Evolutionary conservation across 1,140 invertebrate species (phyloP), one percentile per base, ranked within the genome.

Genomic region (Nylanderia fulva): DNA sequence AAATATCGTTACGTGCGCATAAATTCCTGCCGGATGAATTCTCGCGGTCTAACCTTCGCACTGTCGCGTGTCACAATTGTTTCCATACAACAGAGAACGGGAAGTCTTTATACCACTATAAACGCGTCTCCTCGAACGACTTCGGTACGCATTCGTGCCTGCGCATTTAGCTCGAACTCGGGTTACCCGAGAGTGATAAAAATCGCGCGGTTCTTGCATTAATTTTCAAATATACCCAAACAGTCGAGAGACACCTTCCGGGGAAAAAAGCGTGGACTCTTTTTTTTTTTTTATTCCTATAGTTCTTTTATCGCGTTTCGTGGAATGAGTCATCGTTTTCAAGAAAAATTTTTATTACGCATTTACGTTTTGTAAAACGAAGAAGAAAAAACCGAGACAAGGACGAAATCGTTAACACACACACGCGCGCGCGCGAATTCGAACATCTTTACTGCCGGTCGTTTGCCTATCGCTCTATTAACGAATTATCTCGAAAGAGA

Each of bases 41-140:
- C 64, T 39, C 63, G 64, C 27, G 8, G 36, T 71, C 52, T 69
- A 80, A 80, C 77, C 77, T 71, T 80, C 64, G 64, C 36, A 58
- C 58, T 58, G 77, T 80, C 77, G 77, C 77, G 52, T 80, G 77
- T 80, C 77, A 56, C 77, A 56, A 80, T 80, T 80, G 77, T 80
- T 80, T 80, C 64, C 64, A 69, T 80, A 80, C 24, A 45, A n/a
- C n/a, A n/a, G n/a, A n/a, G 52, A 79, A 79, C 45, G 76, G 76
- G 77, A 80, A 80, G 77, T 80, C 64, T 80, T 80, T 27, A 21
- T 80, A 42, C 45, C n/a, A 24, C 48, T 80, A 24, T 42, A 54
- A 80, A 80, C 64, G 77, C 71, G 54, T 71, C 33, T 71, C 48
- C n/a, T n/a, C 33, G 48, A 42, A 15, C 18, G 75, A 48, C 42